These are phyloP conservation scores for Drosophila kokeensis DNA, from an alignment of 2,888 invertebrate genomes.

Conservation along the genomic window DNA sequence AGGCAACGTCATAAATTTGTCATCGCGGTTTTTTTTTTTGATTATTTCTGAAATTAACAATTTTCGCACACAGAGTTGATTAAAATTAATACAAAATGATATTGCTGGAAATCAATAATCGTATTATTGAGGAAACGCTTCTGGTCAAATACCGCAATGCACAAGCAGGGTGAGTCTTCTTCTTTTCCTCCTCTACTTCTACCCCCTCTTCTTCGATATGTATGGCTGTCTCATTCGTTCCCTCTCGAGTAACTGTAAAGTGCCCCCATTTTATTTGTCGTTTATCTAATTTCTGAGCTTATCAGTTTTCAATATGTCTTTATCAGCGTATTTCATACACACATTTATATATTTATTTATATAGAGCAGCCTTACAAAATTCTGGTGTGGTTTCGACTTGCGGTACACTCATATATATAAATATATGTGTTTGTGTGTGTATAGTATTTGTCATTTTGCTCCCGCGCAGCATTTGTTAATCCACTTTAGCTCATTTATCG, in stretches of 20 bases:
- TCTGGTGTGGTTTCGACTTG: constrained; percentile 60
- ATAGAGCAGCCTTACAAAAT: constrained; percentile 23
- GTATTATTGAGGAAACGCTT: constrained; percentile 98
- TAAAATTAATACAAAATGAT: constrained; percentile 88
- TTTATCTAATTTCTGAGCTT: constrained; percentile 49
- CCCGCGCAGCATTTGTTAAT: constrained; percentile 50
- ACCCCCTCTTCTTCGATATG: neutral
- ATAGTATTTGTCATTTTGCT: constrained; percentile 20
- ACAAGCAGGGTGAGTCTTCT: constrained; percentile 91
- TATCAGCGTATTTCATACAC: constrained; percentile 44
- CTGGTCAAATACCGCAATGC: constrained; percentile 98
- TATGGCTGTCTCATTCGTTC: constrained; percentile 17
- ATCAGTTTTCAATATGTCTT: constrained; percentile 45
- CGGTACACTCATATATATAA: constrained; percentile 48
- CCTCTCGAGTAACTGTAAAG: constrained; percentile 40
- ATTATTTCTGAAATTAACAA: neutral
- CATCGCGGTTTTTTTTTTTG: constrained; percentile 40
- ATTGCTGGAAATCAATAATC: constrained; percentile 99
- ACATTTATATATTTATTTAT: neutral
- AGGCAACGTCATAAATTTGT: constrained; percentile 80
- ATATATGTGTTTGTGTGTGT: constrained; percentile 8
- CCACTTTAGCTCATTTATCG: constrained; percentile 66
- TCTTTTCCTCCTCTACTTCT: constrained; percentile 5
- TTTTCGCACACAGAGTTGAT: constrained; percentile 32
- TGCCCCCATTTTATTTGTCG: constrained; percentile 49